phyloP scores from a whole-genome alignment of 2,797 vertebrate genomes.

The Molothrus aeneus region DNA sequence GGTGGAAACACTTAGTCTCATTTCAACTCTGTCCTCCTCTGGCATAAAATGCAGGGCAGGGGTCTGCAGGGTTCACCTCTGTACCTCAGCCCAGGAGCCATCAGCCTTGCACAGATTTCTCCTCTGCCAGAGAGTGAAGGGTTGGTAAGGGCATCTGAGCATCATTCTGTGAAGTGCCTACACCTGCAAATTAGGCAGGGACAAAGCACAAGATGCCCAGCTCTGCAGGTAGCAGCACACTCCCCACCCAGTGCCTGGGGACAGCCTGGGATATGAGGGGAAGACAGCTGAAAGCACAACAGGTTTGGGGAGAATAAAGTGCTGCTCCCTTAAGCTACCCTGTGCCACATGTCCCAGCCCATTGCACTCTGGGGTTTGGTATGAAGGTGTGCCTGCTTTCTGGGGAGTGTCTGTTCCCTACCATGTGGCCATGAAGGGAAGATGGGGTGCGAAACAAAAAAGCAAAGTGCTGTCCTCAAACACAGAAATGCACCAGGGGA shows the following conservation, averaged over 20 bases:
- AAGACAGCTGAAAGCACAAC: background rate
- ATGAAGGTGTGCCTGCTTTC: background rate
- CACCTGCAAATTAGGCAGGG: background rate
- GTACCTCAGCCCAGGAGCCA: fast-evolving
- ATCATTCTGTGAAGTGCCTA: background rate
- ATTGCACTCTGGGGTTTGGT: background rate
- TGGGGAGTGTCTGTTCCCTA: background rate
- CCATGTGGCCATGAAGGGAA: background rate
- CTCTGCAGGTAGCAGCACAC: background rate
- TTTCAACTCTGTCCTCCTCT: background rate
- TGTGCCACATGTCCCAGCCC: background rate
- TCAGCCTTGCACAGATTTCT: background rate
- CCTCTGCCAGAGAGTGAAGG: background rate
- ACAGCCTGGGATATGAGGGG: background rate
- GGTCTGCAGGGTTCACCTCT: background rate
- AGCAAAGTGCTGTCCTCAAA: background rate
- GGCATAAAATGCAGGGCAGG: background rate
- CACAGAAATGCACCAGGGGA: fast-evolving
- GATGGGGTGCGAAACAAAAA: background rate
- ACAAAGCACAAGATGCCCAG: background rate
- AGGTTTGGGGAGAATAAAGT: background rate
- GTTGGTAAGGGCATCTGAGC: background rate
- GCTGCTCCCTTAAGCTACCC: background rate
- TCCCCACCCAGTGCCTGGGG: background rate
- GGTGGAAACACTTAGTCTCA: background rate